Evolutionary conservation across 2,797 vertebrate species (phyloP).

Genomic region (Sebastes ruberrimus): DNA sequence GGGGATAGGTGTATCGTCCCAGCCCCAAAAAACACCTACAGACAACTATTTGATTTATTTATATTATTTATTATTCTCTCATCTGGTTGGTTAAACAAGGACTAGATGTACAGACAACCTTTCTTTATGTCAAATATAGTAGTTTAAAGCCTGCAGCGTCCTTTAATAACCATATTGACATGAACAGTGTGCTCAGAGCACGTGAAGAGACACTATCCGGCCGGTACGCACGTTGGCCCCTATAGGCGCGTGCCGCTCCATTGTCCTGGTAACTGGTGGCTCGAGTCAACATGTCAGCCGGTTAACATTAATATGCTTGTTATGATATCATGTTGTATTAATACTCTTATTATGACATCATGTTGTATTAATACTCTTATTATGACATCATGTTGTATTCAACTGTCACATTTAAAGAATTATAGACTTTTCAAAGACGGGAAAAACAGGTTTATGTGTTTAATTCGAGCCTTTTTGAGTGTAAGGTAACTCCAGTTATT

Average conservation of each 20-base stretch:
- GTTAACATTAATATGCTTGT: background rate
- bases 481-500: background rate
- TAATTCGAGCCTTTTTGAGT: no score
- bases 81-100: background rate
- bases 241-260: conserved; percentile 2
- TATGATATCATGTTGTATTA: background rate
- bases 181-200: background rate
- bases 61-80: background rate
- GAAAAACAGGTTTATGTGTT: background rate
- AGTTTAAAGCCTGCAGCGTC: background rate
- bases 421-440: background rate
- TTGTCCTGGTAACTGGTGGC: background rate
- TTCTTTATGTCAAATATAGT: background rate
- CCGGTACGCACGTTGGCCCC: conserved; percentile 2
- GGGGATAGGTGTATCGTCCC: no score
- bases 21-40: no score
- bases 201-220: background rate
- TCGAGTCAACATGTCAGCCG: background rate
- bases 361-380: background rate
- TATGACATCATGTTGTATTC: background rate
- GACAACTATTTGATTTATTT: no score
- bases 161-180: background rate
- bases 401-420: background rate
- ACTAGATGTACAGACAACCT: background rate
- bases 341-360: background rate